Evolutionary conservation across 2,888 invertebrate genomes (phyloP).

Genomic region (Subacronicta megacephala): DNA sequence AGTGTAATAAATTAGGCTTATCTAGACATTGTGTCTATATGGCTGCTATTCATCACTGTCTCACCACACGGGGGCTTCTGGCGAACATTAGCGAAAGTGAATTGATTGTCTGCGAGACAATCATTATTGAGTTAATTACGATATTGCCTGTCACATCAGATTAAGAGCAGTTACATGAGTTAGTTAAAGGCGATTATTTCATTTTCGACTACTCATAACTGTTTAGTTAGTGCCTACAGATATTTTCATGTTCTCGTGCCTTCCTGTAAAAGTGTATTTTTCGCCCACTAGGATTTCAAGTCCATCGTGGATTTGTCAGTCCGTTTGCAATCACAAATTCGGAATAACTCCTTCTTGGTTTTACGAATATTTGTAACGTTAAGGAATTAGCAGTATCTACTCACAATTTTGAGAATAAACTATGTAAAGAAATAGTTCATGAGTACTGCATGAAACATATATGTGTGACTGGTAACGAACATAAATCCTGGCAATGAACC

Average conservation of each 20-base stretch:
- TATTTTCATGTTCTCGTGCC: too few species aligned
- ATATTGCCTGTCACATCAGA: conserved; percentile 29
- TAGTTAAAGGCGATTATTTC: conserved; percentile 3
- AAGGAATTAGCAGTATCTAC: too few species aligned
- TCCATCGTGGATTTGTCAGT: too few species aligned
- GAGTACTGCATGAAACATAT: conserved; percentile 8
- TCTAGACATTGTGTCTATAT: conserved; percentile 83
- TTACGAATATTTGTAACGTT: too few species aligned
- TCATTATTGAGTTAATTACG: conserved; percentile 47
- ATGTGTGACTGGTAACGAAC: conserved; percentile 11
- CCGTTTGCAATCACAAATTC: too few species aligned
- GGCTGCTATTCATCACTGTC: conserved; percentile 84
- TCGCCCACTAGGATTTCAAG: too few species aligned
- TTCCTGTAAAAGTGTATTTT: too few species aligned
- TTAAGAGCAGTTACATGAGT: conserved; percentile 19
- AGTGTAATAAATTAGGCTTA: conserved; percentile 84
- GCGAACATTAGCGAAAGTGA: conserved; percentile 74
- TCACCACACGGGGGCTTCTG: conserved; percentile 60
- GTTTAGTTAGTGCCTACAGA: too few species aligned
- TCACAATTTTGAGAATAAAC: conserved; percentile 7
- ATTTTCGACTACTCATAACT: too few species aligned
- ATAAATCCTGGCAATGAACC: conserved; percentile 21
- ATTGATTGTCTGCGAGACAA: conserved; percentile 68
- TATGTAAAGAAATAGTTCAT: too few species aligned
- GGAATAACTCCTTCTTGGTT: too few species aligned